These are phyloP conservation scores for Lates calcarifer DNA, from an alignment of 2,113 vertebrate species.

Conservation along the genomic window DNA sequence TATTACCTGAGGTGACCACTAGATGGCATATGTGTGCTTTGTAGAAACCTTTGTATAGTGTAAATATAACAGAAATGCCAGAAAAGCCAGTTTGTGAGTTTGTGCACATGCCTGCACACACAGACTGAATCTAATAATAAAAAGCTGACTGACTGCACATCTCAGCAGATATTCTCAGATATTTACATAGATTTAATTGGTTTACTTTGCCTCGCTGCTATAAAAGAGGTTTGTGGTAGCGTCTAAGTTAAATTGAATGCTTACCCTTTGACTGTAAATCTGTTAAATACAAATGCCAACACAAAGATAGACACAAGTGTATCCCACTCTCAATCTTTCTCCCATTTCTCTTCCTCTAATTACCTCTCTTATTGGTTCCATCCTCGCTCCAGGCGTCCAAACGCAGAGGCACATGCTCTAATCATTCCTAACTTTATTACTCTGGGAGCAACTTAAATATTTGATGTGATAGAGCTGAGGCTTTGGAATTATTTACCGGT, in stretches of 20 bases:
- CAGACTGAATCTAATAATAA: conserved; percentile 8
- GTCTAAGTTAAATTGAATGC: background rate
- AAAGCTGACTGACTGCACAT: background rate
- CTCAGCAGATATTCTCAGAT: conserved; percentile 4
- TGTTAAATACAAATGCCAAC: conserved; percentile 34
- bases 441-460: conserved; percentile 70
- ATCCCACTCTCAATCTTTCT: background rate
- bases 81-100: background rate
- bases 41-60: background rate
- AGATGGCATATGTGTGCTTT: conserved; percentile 59
- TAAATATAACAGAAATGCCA: background rate
- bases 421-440: conserved; percentile 79
- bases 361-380: conserved; percentile 70
- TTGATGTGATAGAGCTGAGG: conserved; percentile 66
- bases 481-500: conserved; percentile 66
- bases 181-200: conserved; percentile 48
- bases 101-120: background rate
- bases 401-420: conserved; percentile 54
- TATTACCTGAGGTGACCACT: conserved; percentile 35
- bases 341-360: conserved; percentile 60
- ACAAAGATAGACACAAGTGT: conserved; percentile 27
- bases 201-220: background rate
- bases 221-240: background rate
- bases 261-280: conserved; percentile 33
- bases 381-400: conserved; percentile 55